A percentile compares a stretch with the other conserved stretches of the same genome.
phyloP scores from a whole-genome alignment of 2,888 invertebrate genomes.

The Spisula solida region DNA sequence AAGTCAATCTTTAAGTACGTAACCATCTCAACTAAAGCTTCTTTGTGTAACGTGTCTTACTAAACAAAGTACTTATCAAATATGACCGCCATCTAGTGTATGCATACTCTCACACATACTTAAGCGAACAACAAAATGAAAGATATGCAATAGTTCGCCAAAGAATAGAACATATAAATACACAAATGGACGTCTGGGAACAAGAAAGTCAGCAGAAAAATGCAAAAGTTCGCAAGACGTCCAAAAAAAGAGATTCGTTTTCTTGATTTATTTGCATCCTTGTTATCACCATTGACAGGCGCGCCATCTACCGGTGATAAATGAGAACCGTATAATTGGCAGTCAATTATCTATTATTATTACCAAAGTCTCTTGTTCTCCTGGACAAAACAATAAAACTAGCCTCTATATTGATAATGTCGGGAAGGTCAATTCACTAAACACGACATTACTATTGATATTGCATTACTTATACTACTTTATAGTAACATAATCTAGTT shows the following conservation, averaged over 20 bases:
- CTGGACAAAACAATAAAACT: not conserved
- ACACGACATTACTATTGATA: not conserved
- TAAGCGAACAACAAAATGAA: no score
- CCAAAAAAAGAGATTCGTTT: not conserved
- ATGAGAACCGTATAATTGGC: not conserved
- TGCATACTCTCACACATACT: no score
- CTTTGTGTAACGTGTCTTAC: no score
- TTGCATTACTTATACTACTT: slow-evolving; percentile 1
- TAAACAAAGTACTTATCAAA: no score
- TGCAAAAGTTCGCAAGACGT: not conserved
- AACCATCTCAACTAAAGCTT: no score
- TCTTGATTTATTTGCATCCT: not conserved
- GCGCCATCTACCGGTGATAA: not conserved
- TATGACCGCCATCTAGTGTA: no score
- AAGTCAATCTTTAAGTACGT: no score
- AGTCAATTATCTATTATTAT: not conserved
- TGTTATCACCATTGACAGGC: not conserved
- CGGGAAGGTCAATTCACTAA: not conserved
- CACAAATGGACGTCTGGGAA: no score
- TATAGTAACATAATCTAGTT: not conserved
- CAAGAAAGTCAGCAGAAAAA: no score
- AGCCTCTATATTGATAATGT: not conserved
- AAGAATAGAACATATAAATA: no score
- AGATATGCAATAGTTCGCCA: no score
- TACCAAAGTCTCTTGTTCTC: not conserved